Evolutionary conservation across 1,140 invertebrate species (phyloP), one percentile per base, ranked within the genome.

Genomic region (Psix sp.): DNA sequence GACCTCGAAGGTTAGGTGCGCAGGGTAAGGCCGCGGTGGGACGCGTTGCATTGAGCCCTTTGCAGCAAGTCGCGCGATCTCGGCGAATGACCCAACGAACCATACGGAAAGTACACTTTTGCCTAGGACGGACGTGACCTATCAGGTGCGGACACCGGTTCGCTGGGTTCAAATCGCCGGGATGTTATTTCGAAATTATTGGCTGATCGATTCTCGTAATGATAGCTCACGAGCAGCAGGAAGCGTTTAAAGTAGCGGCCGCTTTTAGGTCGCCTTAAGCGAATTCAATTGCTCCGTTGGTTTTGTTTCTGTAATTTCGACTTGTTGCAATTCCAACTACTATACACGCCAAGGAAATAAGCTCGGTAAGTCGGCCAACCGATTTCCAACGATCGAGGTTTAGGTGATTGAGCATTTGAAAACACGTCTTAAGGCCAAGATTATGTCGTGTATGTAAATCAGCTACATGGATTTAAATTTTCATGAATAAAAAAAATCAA

Each of bases 1-100:
- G 56, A 71, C 67, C 67, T 71, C 67, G 67, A 70, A 70, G 66
- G 66, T 45, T 60, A 59, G 46, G 24, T 54, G 26, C 24, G 57
- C 46, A 10, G 45, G 39, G 20, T n/a, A n/a, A 56, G 20, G 54
- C 51, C 43, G 45, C 52, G 52, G 46, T 24, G 21, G n/a, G 26
- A 29, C 7, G 26, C 26, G 26, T n/a, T n/a, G n/a, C n/a, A n/a
- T n/a, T n/a, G n/a, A n/a, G n/a, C n/a, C n/a, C n/a, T n/a, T n/a
- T n/a, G n/a, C n/a, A n/a, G n/a, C n/a, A n/a, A n/a, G 56, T 14
- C 24, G 33, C 35, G 51, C 57, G 16, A n/a, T n/a, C 43, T 57
- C 16, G 60, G 59, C 52, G 54, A 65, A 59, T 60, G 54, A 65
- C 46, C 45, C 45, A 9, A 24, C n/a, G 7, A 59, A 40, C 48